Base-by-base conservation (phyloP, 2,113 vertebrate genomes). In the Labeo catla region DNA sequence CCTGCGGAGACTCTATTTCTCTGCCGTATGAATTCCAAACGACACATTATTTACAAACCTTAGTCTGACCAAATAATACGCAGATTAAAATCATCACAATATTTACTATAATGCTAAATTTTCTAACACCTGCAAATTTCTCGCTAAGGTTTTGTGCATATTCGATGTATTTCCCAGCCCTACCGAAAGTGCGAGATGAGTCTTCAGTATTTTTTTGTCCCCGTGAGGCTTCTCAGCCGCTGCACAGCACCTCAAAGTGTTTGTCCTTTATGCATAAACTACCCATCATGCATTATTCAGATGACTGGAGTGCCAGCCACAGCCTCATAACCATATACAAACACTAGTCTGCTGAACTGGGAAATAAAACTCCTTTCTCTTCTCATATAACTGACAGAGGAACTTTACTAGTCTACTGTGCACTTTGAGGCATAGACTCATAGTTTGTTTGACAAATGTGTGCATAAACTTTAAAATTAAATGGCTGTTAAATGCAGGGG, bases 281-380 rank as follows among this genome's bases (percentile, higher is more conserved):
- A 82, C 61, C 82, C 50, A 78, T 4, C 50, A 89, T 87, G 84
- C 81, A 87, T 89, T 86, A 89, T 89, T 86, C 78, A 87, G 81
- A 89, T 87, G 28, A 59, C 66, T 49, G 66, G 65, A 84, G 49
- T 57, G 52, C 45, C 63, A 73, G 66, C 54, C 21, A 16, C 39
- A 50, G 63, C 6, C 72, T 52, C 57, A 54, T 52, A 61, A 87
- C 39, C 80, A 77, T 21, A 87, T 50, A 52, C 86, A 86, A 81
- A 73, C 86, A 47, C 23, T 76, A 19, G 34, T 81, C 19, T 50
- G 63, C 80, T 82, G 28, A 65, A 47, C 43, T 63, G 80, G 13
- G 45, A 65, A 82, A 66, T 28, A 50, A 52, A 34, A 76, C 4
- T 49, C 49, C 12, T 4, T 47, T 76, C n/a, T 76, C 45, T 54